Evolutionary conservation across 2,888 invertebrate genomes (phyloP).

Genomic region (Drosophila aldrichi): DNA sequence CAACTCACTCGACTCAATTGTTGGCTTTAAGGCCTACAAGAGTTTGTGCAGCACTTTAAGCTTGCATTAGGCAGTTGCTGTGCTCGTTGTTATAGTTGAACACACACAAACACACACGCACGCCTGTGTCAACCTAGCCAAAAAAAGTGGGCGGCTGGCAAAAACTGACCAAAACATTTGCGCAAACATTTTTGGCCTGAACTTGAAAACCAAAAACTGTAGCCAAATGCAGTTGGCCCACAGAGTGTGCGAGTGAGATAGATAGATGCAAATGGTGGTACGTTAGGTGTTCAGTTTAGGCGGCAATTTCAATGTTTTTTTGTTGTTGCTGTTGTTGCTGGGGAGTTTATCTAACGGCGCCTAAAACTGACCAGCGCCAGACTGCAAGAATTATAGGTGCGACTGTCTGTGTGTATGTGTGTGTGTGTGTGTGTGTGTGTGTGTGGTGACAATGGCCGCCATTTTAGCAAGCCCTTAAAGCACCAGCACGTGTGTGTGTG

Average conservation of each 20-base stretch:
- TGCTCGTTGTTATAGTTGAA: background rate
- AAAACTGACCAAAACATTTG: conserved; percentile 41
- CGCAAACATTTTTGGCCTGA: conserved; percentile 65
- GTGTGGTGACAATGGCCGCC: conserved; percentile 80
- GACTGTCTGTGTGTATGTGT: conserved; percentile 5
- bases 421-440: conserved; percentile 26
- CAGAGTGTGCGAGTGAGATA: conserved; percentile 5
- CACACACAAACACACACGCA: background rate
- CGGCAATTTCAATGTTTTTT: conserved; percentile 18
- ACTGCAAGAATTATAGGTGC: conserved; percentile 76
- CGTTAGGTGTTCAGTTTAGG: conserved; percentile 22
- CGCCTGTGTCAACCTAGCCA: conserved; percentile 39
- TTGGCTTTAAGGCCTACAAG: conserved; percentile 65
- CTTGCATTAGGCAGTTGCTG: conserved; percentile 18
- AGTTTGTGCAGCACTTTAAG: conserved; percentile 60
- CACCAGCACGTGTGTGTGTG: conserved; percentile 19
- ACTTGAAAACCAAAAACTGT: conserved; percentile 74
- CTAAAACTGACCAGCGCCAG: conserved; percentile 75
- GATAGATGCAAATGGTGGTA: conserved; percentile 18
- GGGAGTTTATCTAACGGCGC: conserved; percentile 71
- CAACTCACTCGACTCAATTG: conserved; percentile 45
- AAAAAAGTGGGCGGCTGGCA: conserved; percentile 27
- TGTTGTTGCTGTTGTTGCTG: conserved; percentile 31
- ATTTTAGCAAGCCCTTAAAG: conserved; percentile 59
- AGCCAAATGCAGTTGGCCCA: conserved; percentile 42